Conservation (phyloP, 2,888 invertebrate species). For the Oligia strigilis region DNA sequence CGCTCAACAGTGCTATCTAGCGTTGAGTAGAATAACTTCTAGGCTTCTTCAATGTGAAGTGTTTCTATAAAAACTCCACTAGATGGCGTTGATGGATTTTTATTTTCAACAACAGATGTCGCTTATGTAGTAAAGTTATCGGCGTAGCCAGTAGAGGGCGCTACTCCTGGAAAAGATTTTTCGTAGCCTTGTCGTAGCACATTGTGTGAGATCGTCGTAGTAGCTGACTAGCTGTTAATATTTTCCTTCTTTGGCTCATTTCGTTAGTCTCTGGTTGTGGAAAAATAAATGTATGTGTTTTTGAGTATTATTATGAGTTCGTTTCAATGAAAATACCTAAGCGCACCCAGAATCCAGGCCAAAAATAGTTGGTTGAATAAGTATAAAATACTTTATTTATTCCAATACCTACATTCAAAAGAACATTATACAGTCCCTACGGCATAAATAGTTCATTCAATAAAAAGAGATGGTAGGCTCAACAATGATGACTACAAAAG, state of each 20-base stretch:
- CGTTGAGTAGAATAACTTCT: conserved; percentile 21
- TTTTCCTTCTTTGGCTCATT: neutral
- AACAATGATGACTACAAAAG: conserved; percentile 34
- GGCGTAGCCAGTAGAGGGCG: conserved; percentile 13
- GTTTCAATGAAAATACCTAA: neutral
- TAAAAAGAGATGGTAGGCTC: conserved; percentile 37
- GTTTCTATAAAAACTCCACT: neutral
- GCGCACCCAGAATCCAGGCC: too few relatives aligned
- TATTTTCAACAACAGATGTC: conserved; percentile 40
- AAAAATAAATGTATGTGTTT: neutral
- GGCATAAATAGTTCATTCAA: neutral
- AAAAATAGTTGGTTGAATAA: neutral
- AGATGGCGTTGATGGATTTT: conserved; percentile 26
- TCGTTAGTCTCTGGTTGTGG: neutral
- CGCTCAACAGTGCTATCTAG: conserved; percentile 33
- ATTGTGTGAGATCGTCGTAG: neutral
- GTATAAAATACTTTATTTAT: neutral
- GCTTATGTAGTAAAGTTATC: neutral
- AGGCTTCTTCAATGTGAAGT: neutral
- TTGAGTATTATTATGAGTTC: neutral
- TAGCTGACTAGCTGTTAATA: neutral
- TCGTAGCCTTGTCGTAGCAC: conserved; percentile 10
- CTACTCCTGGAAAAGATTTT: neutral
- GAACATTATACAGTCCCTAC: neutral
- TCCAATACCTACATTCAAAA: neutral